phyloP scores from a whole-genome alignment of 2,888 invertebrate species.

The Nephrotoma flavescens region DNA sequence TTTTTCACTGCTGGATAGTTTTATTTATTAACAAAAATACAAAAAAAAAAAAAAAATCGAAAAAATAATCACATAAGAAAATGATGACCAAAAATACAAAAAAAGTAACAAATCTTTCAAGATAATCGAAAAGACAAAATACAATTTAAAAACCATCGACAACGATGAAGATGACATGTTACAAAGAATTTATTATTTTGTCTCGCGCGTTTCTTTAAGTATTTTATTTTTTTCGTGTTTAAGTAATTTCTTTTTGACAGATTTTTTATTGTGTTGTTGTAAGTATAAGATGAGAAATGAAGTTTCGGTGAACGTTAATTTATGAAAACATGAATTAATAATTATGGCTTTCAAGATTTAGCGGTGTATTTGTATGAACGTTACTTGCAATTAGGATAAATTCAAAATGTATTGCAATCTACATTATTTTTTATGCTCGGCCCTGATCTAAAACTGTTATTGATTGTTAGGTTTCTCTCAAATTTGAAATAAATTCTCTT shows the following conservation, averaged over 20 bases:
- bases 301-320: not conserved
- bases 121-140: not conserved
- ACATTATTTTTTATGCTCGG: no score
- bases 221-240: not conserved
- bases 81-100: not conserved
- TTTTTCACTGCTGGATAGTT: constrained; percentile 4
- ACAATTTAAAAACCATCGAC: not conserved
- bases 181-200: constrained; percentile 2
- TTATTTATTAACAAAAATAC: not conserved
- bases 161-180: constrained; percentile 2
- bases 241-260: not conserved
- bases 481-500: no score
- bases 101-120: not conserved
- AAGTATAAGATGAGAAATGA: not conserved
- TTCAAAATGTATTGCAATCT: no score
- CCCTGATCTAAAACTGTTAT: no score
- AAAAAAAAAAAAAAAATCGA: not conserved
- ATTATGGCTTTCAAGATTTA: not conserved
- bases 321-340: not conserved
- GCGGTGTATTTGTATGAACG: not conserved
- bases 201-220: not conserved
- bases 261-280: not conserved
- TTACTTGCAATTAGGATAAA: no score
- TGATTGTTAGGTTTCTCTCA: no score
- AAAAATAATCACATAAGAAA: not conserved